Evolutionary conservation across 2,888 invertebrate species (phyloP), one percentile per base, ranked within the genome.

Genomic region (Euproctis similis): DNA sequence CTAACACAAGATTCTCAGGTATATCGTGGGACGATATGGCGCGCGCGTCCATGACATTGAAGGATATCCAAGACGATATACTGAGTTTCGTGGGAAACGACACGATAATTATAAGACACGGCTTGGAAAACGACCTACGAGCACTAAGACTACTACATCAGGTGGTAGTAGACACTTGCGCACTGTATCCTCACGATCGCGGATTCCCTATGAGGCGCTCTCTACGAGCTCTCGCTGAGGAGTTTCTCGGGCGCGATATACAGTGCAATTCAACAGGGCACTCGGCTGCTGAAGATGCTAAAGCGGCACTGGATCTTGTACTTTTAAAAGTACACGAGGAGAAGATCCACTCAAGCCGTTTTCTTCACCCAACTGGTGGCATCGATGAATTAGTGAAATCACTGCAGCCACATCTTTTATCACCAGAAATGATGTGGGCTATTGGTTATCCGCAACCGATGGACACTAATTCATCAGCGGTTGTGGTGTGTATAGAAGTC

Each of bases 1-100:
- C 93, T 66, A 99, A 98, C 67, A 97, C 97, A 2, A 88, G 95
- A 34, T 99, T 95, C 86, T 97, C 97, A 58, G 99, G 99, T 31
- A 92, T 99, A 42, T 93, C 68, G 58, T 76, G 78, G 74, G 77
- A 80, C 73, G 78, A 85, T 75, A 61, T 85, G 70, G 76, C 73
- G 72, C 77, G 80, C 66, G 89, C 89, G 53, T 87, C 87, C 12
- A 92, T 91, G 73, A 89, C 88, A 28, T 77, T 96, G 25, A 69
- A 81, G 42, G 90, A 95, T 59, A 95, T 96, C 25, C 98, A 97
- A 66, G 89, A 89, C 33, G 95, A 96, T 52, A 84, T 99, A 32
- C 87, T 95, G 60, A 88, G 89, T 42, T 88, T 96, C 41, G 88
- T 97, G 38, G 88, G 88, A 36, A 89, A 90, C 4, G 90, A 95